These are phyloP conservation scores for Marcusenius ussheri DNA, from an alignment of 2,113 vertebrate species.

Conservation along the genomic window DNA sequence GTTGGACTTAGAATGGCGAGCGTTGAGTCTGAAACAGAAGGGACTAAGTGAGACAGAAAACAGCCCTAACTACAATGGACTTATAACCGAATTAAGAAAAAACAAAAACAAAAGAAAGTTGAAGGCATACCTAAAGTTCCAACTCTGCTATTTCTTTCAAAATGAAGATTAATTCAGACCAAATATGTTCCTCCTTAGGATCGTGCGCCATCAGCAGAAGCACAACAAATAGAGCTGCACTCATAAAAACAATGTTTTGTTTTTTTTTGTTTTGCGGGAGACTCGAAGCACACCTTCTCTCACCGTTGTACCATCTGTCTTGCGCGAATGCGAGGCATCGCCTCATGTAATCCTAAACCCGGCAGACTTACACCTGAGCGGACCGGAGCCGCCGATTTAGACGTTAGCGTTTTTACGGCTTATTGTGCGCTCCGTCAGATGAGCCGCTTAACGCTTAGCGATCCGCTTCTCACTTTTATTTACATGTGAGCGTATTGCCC, in stretches of 20 bases:
- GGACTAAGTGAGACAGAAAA: neutral
- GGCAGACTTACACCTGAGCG: neutral
- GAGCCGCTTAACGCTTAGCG: neutral
- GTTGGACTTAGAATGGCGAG: neutral
- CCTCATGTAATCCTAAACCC: neutral
- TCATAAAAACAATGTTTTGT: neutral
- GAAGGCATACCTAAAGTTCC: neutral
- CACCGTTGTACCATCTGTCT: neutral
- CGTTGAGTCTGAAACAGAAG: neutral
- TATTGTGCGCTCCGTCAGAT: neutral
- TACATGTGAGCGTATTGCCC: neutral
- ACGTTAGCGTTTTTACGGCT: neutral
- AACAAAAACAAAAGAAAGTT: neutral
- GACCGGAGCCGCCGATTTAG: neutral
- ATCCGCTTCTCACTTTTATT: neutral
- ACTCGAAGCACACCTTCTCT: neutral
- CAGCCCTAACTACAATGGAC: neutral
- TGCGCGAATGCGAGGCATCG: neutral
- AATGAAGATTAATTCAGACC: neutral
- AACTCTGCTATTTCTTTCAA: constrained; percentile 6
- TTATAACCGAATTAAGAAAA: neutral
- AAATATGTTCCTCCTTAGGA: constrained; percentile 4
- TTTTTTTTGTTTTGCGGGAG: neutral
- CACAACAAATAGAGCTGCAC: neutral
- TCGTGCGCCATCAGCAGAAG: neutral